These are phyloP conservation scores for Eristalis intricaria DNA, from an alignment of 2,888 invertebrate species.

Conservation along the genomic window DNA sequence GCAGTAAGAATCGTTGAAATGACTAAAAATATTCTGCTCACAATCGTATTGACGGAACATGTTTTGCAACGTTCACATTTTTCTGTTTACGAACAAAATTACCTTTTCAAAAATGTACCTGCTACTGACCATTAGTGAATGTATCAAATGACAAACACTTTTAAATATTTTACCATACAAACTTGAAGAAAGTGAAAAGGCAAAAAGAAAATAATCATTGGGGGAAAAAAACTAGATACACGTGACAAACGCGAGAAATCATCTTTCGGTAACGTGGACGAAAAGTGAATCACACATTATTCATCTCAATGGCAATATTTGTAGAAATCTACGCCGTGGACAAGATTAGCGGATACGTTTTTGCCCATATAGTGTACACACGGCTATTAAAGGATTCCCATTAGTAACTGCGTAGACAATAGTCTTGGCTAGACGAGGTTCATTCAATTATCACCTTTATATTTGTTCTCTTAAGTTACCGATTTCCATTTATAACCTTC, in stretches of 20 bases:
- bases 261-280: background rate
- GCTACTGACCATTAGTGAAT: background rate
- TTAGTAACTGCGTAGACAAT: background rate
- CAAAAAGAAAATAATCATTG: no score
- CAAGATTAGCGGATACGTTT: background rate
- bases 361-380: background rate
- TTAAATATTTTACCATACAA: background rate
- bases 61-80: background rate
- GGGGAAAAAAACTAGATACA: background rate
- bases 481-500: background rate
- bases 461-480: background rate
- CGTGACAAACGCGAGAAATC: background rate
- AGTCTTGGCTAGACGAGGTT: background rate
- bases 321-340: background rate
- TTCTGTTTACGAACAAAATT: background rate
- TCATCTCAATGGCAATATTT: background rate
- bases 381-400: background rate
- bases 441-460: background rate
- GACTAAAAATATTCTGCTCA: slow-evolving; percentile 24
- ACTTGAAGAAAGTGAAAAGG: no score
- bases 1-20: background rate
- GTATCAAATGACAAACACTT: background rate
- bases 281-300: background rate
- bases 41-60: background rate
- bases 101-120: background rate